These are phyloP conservation scores for Siniperca scherzeri DNA, from an alignment of 2,797 vertebrate species.

Conservation along the genomic window DNA sequence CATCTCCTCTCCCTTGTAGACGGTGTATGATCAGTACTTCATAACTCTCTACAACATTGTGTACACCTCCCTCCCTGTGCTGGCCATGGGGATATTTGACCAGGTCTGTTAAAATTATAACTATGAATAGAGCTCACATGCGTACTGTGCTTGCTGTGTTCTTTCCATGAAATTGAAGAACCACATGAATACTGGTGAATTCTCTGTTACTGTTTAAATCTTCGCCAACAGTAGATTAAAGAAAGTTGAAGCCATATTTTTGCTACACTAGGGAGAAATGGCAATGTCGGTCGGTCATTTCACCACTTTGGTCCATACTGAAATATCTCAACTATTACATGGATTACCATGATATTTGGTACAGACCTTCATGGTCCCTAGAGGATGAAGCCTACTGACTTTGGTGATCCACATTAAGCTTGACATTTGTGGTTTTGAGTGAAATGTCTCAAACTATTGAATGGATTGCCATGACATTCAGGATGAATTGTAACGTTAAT, in stretches of 20 bases:
- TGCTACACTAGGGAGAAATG: background rate
- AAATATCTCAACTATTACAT: background rate
- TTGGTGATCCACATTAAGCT: background rate
- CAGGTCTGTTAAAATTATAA: constrained; percentile 85
- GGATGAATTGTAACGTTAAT: background rate
- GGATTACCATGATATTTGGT: background rate
- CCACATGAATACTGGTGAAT: background rate
- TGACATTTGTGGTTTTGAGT: background rate
- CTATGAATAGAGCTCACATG: background rate
- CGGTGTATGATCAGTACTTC: constrained; percentile 94
- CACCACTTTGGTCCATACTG: background rate
- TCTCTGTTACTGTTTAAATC: background rate
- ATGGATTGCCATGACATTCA: no score
- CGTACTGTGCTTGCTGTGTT: background rate
- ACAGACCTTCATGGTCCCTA: background rate
- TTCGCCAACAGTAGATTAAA: background rate
- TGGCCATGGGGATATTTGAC: constrained; percentile 97
- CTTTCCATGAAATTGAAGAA: background rate
- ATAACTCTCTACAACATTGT: constrained; percentile 98
- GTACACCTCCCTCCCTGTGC: constrained; percentile 96
- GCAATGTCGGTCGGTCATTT: background rate
- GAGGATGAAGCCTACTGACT: background rate
- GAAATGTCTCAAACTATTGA: no score
- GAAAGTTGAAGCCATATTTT: background rate
- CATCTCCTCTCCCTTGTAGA: constrained; percentile 76